Conservation (phyloP, 2,797 vertebrate species). For the Smutsia temminckii region DNA sequence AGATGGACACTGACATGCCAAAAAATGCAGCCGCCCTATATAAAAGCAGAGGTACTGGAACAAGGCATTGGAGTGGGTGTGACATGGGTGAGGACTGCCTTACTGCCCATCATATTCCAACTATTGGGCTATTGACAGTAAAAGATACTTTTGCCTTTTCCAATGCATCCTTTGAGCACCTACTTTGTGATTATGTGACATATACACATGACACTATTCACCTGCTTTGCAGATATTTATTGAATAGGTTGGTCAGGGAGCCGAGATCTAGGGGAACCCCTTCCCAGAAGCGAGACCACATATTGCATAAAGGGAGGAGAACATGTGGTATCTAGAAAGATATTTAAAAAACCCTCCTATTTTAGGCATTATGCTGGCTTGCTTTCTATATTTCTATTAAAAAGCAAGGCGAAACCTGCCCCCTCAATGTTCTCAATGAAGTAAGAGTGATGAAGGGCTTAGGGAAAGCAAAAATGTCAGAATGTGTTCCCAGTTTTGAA, state of each 20-base stretch:
- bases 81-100: neutral
- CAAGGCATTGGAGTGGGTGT: too few species aligned
- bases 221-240: neutral
- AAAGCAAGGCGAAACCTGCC: neutral
- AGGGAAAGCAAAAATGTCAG: neutral
- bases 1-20: neutral
- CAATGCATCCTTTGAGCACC: neutral
- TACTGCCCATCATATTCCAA: neutral
- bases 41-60: neutral
- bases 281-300: neutral
- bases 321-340: neutral
- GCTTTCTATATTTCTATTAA: neutral
- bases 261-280: neutral
- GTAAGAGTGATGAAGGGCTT: neutral
- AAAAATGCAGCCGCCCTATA: neutral
- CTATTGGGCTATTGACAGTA: fast-evolving
- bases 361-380: neutral
- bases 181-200: neutral
- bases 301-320: neutral
- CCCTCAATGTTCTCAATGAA: neutral
- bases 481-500: neutral
- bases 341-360: neutral
- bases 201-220: fast-evolving
- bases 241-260: neutral
- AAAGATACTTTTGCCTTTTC: neutral